Evolutionary conservation across 2,888 invertebrate species (phyloP).

Genomic region (Mimumesa dahlbomi): DNA sequence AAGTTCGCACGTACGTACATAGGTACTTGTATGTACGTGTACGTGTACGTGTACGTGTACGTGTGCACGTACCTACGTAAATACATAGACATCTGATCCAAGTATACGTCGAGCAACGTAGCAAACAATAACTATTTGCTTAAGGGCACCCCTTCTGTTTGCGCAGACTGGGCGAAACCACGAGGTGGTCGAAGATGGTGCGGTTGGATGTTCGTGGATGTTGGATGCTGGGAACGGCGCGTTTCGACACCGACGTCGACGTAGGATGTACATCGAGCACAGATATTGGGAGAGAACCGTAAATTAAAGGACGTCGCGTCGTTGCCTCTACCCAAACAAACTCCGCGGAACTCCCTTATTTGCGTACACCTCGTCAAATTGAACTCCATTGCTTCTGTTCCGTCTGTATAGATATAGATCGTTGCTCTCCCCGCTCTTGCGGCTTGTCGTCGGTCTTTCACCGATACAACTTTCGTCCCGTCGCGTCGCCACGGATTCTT

Average conservation of each 20-base stretch:
- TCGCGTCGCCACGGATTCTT: too few relatives aligned
- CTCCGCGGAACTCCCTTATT: constrained; percentile 74
- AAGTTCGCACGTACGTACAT: too few relatives aligned
- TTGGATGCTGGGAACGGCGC: constrained; percentile 15
- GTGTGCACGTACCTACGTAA: constrained; percentile 35
- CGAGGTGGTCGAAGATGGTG: constrained; percentile 54
- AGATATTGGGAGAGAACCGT: constrained; percentile 72
- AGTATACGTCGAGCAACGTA: constrained; percentile 47
- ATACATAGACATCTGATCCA: constrained; percentile 42
- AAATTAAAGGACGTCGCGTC: constrained; percentile 78
- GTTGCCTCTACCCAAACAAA: constrained; percentile 76
- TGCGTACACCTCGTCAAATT: constrained; percentile 78
- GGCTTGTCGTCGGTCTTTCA: not conserved
- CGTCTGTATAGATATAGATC: constrained; percentile 30
- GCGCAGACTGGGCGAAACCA: constrained; percentile 69
- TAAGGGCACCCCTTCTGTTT: constrained; percentile 78
- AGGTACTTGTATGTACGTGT: too few relatives aligned
- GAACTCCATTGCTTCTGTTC: constrained; percentile 60
- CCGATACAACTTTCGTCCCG: too few relatives aligned
- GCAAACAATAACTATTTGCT: constrained; percentile 78
- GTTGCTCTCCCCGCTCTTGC: not conserved
- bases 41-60: too few relatives aligned
- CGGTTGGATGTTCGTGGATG: not conserved
- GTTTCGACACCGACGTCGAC: constrained; percentile 30
- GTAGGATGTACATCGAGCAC: constrained; percentile 17